These are phyloP conservation scores for Thyatira batis DNA, from an alignment of 2,888 invertebrate species.

Conservation along the genomic window DNA sequence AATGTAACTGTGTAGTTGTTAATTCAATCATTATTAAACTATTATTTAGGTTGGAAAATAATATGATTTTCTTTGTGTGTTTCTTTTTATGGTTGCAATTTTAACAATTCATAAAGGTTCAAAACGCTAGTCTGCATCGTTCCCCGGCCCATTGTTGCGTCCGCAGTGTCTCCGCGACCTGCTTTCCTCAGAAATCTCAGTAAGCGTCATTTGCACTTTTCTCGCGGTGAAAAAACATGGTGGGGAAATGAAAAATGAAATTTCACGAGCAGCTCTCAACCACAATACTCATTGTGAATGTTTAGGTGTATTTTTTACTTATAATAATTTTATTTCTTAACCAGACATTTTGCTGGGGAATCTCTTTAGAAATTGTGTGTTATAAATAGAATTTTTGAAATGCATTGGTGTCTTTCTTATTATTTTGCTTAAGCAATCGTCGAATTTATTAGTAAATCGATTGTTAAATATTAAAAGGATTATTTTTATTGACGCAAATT, in stretches of 20 bases:
- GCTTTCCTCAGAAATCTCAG: constrained; percentile 57
- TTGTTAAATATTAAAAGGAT: no score
- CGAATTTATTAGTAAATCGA: not conserved
- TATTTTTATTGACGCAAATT: no score
- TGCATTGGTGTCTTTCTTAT: not conserved
- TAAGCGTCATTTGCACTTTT: constrained; percentile 76
- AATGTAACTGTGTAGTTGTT: no score
- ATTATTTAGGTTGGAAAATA: no score
- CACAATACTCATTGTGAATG: constrained; percentile 43
- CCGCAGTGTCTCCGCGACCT: constrained; percentile 48
- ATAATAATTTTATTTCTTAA: constrained; percentile 4
- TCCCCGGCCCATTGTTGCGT: constrained; percentile 37
- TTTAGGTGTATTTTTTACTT: constrained; percentile 2
- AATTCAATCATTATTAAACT: no score
- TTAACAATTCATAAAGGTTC: no score
- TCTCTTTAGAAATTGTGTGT: not conserved
- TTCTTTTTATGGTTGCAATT: no score
- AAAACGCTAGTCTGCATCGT: constrained; percentile 41
- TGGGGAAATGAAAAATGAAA: constrained; percentile 73
- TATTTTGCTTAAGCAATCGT: not conserved
- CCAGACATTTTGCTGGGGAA: no score
- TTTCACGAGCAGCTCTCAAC: constrained; percentile 55
- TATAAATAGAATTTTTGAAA: not conserved
- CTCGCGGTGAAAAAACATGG: constrained; percentile 61
- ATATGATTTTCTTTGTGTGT: no score